Base-by-base conservation (phyloP, 2,113 vertebrate species). In the Rhagologus leucostigma region DNA sequence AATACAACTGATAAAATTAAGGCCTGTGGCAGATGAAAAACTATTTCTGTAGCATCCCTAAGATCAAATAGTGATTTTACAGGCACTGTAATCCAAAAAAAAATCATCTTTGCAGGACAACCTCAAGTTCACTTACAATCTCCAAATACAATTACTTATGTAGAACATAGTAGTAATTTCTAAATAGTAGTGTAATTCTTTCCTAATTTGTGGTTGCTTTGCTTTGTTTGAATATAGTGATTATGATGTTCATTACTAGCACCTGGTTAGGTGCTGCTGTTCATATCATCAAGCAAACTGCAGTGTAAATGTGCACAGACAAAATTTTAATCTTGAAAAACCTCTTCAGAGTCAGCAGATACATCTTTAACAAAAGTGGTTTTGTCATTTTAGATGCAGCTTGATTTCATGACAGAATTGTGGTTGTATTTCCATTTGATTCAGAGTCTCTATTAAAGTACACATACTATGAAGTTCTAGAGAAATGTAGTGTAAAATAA, bases 211-310 rank as follows among this genome's bases (percentile, higher is more conserved):
- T 68, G 67, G 81, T 96, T 97, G 82, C 96, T 98, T 97, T 97
- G 90, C 97, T 97, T 97, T 97, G 74, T 97, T 95, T 97, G 94
- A 98, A 96, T 97, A 93, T 88, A 96, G 88, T 97, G 93, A 97
- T 98, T 98, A 95, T 59, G 50, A 63, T 78, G 44, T 93, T 98
- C 93, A 95, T 97, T 98, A 97, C 96, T 85, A 91, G 67, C 82
- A 89, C 97, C 92, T 91, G 30, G 80, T 91, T 97, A 97, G 95
- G 94, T 98, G 87, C 53, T 64, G 59, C n/a, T 57, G 24, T 85
- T 98, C 53, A 30, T 96, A 63, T 91, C 63, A 92, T 96, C 81
- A 97, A 90, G 97, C 71, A 95, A 95, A 82, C 47, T 85, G n/a
- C 33, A 84, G 49, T 84, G n/a, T 89, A 75, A 80, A 88, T 60